Base-by-base conservation (phyloP, 1,140 invertebrate genomes). In the Euwallacea similis region DNA sequence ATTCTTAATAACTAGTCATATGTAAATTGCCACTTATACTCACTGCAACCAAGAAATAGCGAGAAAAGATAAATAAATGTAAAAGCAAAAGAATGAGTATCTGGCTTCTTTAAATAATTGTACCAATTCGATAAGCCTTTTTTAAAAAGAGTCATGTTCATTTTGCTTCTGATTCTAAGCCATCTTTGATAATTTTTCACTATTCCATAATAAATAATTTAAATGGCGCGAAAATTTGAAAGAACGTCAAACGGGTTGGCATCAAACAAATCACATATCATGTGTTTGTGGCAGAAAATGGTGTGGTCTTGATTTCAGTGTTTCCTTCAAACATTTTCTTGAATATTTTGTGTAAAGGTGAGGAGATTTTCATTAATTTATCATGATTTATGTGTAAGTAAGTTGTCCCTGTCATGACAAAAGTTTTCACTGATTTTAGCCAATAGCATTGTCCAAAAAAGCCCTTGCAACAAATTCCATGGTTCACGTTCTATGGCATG, bases 201-300 rank as follows among this genome's bases (percentile, higher is more conserved):
- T 3, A 50, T 10, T 50, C 46, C 9, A 50, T 4, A 50, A 50
- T 11, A 50, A 50, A 50, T 50, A 13, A 50, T 50, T 50, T 50
- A 11, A 50, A 58, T 33, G 72, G 72, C 72, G 72, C 59, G 72
- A 73, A 73, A 66, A 54, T 70, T 66, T 70, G 15, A 70, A 73
- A 66, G n/a, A 16, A n/a, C 13, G 56, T 63, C 47, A 66, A 53
- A 65, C 54, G 53, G 54, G 47, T 54, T 73, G 75, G 74, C 76
- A 76, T 75, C 76, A 78, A 77, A 77, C 78, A 78, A 77, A 77
- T 75, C 72, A 59, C 47, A 71, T 69, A 73, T 73, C 77, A 79
- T 79, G 75, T 79, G 77, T 79, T 78, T 78, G 76, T 79, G 78
- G 76, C 76, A 76, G 75, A 78, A 78, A 78, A 78, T 79, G 76